Evolutionary conservation across 2,113 vertebrate genomes (phyloP), one percentile per base, ranked within the genome.

Genomic region (Picathartes gymnocephalus): DNA sequence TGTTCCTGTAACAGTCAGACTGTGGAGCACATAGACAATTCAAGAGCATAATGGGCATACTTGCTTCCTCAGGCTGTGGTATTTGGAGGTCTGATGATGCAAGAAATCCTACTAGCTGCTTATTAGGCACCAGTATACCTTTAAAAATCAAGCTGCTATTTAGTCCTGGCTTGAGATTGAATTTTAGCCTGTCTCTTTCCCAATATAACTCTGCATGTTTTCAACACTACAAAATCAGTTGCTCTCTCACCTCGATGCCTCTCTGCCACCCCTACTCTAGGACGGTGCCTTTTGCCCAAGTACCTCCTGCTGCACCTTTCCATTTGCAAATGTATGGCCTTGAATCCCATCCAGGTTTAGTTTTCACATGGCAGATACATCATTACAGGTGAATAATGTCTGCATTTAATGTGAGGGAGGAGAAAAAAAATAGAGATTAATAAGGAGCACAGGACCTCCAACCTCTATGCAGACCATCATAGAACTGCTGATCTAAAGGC

Each of bases 251-350:
- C 19, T 39, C 0, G 0, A 2, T 21, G 23, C 58, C 33, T 0
- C 0, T 33, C 2, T 54, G 42, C 25, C 39, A 21, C 14, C 28
- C 21, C 35, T 50, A 3, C 25, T 42, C 73, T 66, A 1, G 0
- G 9, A 3, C 44, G 7, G 23, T 54, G n/a, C 44, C 37, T 33
- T 5, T 8, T n/a, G 27, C 28, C 54, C 0, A 0, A 45, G 44
- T 16, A 31, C 48, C 53, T 64, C 64, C 60, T 81, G 19, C 57
- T 87, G 27, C 1, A 13, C 3, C 80, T 74, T 57, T 28, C 20
- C n/a, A 44, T 79, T 65, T 60, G 13, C 45, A 68, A 19, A n/a
- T 25, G 28, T 23, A 17, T 64, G 54, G 50, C 45, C 53, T 80
- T 62, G 30, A 42, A 40, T 42, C 40, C 48, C 50, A 72, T 25